Conservation (phyloP, 2,113 vertebrate genomes). For the Drymodes brunneopygia region DNA sequence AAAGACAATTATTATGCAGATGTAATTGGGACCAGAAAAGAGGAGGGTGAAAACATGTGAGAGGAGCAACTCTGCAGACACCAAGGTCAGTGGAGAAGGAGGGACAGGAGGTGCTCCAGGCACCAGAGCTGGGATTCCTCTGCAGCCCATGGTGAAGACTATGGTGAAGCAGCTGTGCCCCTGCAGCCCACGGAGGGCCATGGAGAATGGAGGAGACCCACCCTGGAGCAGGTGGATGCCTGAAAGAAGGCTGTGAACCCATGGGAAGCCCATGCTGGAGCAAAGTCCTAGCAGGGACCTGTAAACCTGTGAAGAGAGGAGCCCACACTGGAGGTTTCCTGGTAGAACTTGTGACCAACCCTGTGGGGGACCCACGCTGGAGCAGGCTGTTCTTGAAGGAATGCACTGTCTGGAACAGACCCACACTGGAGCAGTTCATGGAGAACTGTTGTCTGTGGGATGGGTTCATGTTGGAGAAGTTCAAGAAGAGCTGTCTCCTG, state of each 20-base stretch:
- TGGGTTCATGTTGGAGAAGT: neutral
- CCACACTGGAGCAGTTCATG: neutral
- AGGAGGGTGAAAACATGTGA: neutral
- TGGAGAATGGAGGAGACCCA: neutral
- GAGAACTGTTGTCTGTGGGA: neutral
- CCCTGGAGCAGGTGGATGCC: neutral
- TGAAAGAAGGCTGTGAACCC: neutral
- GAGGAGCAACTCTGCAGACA: neutral
- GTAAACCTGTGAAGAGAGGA: neutral
- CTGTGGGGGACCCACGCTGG: neutral
- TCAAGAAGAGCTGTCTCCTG: neutral
- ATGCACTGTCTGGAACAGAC: neutral
- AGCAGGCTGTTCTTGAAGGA: neutral
- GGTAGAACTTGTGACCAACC: neutral
- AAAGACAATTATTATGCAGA: neutral
- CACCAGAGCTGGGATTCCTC: neutral
- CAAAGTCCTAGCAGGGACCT: neutral
- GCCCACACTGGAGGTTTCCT: neutral
- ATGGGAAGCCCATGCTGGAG: neutral
- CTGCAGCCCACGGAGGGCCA: neutral
- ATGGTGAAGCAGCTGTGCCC: neutral
- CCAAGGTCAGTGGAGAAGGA: neutral
- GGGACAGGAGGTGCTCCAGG: neutral
- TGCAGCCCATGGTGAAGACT: neutral
- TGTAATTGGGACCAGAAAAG: neutral